Evolutionary conservation across 1,140 invertebrate genomes (phyloP), one percentile per base, ranked within the genome.

Genomic region (Sarcophaga bullata): DNA sequence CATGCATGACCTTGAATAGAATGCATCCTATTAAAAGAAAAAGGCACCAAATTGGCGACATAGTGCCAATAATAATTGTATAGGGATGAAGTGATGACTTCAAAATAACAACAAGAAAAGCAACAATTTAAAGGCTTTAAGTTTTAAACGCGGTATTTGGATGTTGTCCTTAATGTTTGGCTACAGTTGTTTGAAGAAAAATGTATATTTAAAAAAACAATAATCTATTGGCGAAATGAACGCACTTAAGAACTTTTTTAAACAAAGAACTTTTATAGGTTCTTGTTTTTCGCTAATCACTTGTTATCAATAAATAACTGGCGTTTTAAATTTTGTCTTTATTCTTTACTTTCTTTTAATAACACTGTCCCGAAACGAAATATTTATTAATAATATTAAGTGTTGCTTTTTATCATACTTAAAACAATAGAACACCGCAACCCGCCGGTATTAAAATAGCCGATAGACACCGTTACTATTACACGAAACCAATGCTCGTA

Each of bases 1-100:
- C 75, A n/a, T 50, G 11, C 17, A 50, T 78, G 75, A 78, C 75
- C 75, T 78, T 78, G 73, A 76, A 76, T 49, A 47, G 73, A 15
- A 75, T 46, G 73, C 73, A 76, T 48, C 75, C 75, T 13, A 78
- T 17, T 19, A 78, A 72, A 7, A 72, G 3, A 0, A 78, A 11
- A 78, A 78, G 75, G 75, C 75, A 52, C 75, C 75, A 78, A 50
- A 78, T 78, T 78, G 75, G 75, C 75, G 75, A 47, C 75, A 78
- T 37, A 37, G 4, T 37, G 25, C 25, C 25, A 37, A 37, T 37
- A 37, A 37, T 37, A 2, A 37, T 37, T 4, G 25, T 37, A 37
- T 37, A 37, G 25, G 25, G 25, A 76, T 76, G 25, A 4, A 37
- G 25, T 37, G 37, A 13, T 46, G 73, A 17, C 48, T 76, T 76